Conservation (phyloP, 2,113 vertebrate genomes). For the Aix galericulata region DNA sequence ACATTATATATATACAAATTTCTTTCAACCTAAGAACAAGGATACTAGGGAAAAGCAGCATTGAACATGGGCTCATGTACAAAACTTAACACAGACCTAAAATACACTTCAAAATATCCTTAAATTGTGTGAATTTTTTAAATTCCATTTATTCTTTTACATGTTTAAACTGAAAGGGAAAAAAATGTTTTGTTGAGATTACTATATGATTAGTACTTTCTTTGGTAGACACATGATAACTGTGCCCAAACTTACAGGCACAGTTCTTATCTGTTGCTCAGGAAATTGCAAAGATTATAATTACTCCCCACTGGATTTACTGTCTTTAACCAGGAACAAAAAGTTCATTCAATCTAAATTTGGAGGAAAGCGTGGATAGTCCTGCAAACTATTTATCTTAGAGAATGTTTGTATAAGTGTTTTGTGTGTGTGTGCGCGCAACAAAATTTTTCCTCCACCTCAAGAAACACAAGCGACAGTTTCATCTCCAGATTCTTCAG, state of each 20-base stretch:
- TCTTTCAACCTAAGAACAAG: constrained; percentile 3
- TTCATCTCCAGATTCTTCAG: background rate
- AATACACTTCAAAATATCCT: background rate
- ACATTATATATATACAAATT: background rate
- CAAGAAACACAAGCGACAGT: background rate
- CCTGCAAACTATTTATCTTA: background rate
- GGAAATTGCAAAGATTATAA: background rate
- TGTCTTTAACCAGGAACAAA: background rate
- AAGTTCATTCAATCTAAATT: background rate
- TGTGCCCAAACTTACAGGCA: background rate
- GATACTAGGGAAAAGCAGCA: background rate
- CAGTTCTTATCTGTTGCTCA: background rate
- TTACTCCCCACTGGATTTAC: background rate
- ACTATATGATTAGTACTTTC: background rate
- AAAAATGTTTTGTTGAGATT: background rate
- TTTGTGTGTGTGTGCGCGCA: background rate
- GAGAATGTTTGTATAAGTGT: background rate
- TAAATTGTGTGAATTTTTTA: background rate
- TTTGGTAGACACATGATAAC: background rate
- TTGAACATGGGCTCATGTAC: background rate
- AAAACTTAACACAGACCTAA: background rate
- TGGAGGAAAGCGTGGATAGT: background rate
- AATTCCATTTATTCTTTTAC: background rate
- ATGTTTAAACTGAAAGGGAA: background rate
- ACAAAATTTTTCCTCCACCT: background rate